Evolutionary conservation across 2,797 vertebrate species (phyloP).

Genomic region (Coilia nasus): DNA sequence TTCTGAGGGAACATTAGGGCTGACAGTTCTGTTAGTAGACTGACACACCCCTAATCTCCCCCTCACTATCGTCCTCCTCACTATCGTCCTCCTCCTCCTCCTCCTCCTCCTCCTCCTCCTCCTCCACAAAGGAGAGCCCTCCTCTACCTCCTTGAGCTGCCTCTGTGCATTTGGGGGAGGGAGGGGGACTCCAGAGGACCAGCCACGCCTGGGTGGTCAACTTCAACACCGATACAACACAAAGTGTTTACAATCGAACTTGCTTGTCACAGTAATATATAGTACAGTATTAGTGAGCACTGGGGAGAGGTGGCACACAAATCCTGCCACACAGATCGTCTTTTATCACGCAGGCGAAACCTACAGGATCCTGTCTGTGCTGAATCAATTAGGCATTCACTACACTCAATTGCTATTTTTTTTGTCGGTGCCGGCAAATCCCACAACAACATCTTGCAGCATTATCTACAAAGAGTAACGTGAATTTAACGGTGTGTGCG

Average conservation of each 20-base stretch:
- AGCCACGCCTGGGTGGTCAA: neutral
- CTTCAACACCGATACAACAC: neutral
- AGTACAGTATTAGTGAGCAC: neutral
- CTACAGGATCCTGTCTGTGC: neutral
- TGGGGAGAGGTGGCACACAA: neutral
- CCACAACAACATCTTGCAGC: neutral
- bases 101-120: neutral
- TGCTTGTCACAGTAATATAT: neutral
- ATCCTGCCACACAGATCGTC: neutral
- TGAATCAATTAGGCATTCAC: neutral
- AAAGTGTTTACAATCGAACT: neutral
- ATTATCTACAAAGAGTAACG: constrained; percentile 22
- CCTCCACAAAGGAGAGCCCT: neutral
- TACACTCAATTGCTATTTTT: neutral
- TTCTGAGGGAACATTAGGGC: constrained; percentile 49
- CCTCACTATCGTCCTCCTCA: too few relatives aligned
- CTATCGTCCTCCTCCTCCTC: neutral
- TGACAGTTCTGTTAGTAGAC: constrained; percentile 50
- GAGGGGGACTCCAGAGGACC: neutral
- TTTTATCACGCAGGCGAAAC: neutral
- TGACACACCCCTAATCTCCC: constrained; percentile 36
- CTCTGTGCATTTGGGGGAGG: neutral
- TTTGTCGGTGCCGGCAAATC: neutral
- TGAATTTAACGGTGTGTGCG: constrained; percentile 33
- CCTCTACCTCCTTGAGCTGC: neutral